Conservation (phyloP, 2,113 vertebrate genomes). For the Corythornis cristatus region DNA sequence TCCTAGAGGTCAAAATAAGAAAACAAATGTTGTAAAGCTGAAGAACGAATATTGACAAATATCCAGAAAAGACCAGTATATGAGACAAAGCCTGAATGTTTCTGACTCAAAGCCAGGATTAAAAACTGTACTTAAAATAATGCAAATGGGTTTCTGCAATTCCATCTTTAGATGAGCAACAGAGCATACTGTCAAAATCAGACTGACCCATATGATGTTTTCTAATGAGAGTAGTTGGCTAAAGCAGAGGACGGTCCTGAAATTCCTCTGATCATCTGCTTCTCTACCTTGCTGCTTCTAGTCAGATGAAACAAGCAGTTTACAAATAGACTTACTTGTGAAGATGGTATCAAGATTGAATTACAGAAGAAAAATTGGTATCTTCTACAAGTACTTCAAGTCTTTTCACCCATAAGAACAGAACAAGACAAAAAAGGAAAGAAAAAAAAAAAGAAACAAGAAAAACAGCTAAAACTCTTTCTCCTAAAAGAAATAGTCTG, state of each 20-base stretch:
- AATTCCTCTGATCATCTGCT: background rate
- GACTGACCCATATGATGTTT: background rate
- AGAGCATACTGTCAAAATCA: background rate
- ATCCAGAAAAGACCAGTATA: background rate
- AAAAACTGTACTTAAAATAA: background rate
- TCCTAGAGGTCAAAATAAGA: background rate
- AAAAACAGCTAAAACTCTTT: background rate
- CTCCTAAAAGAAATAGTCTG: background rate
- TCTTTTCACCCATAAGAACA: accelerated
- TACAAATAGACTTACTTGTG: background rate
- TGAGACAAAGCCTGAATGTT: background rate
- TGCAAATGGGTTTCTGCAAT: accelerated
- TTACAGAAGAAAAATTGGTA: background rate
- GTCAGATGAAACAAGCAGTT: background rate
- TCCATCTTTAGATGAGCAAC: background rate
- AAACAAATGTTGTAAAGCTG: background rate
- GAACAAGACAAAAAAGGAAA: background rate
- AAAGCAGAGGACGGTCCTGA: background rate
- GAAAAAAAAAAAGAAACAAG: background rate
- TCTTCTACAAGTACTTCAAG: background rate
- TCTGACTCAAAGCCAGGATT: background rate
- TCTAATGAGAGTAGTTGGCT: background rate
- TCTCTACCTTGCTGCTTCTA: background rate
- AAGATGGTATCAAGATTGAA: background rate
- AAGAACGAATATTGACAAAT: background rate